Percentiles rank a stretch among this genome's conserved stretches.
phyloP scores from a whole-genome alignment of 1,140 invertebrate genomes.

The Brachionus plicatilis region DNA sequence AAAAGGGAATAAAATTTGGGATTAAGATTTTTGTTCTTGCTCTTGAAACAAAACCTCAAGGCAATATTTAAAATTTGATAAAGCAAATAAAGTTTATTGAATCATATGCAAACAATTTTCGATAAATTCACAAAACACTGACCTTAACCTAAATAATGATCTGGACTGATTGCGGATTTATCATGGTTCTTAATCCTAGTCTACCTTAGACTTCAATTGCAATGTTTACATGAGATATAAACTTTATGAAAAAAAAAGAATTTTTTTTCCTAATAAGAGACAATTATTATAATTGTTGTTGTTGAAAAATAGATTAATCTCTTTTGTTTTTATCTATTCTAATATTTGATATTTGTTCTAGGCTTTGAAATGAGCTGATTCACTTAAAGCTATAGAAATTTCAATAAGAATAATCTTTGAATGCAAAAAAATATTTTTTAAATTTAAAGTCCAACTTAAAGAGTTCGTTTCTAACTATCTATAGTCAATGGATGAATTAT shows the following conservation, averaged over 20 bases:
- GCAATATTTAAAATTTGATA: background rate
- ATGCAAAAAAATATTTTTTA: background rate
- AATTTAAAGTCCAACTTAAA: background rate
- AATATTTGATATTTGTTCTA: constrained; percentile 18
- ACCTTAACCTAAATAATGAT: background rate
- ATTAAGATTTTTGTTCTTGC: background rate
- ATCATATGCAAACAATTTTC: background rate
- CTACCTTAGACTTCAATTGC: background rate
- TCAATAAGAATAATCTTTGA: background rate
- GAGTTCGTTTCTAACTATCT: background rate
- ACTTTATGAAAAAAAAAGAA: background rate
- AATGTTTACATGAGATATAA: constrained; percentile 37
- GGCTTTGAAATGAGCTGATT: background rate
- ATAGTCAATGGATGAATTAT: background rate
- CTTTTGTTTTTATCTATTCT: constrained; percentile 24
- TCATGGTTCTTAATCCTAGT: background rate
- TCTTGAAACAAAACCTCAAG: background rate
- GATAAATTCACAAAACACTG: background rate
- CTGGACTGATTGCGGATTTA: background rate
- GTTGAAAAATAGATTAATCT: constrained; percentile 25
- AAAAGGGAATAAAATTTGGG: background rate
- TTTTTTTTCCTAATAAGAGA: background rate
- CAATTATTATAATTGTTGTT: constrained; percentile 5
- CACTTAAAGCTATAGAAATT: background rate
- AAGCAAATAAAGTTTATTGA: background rate